A percentile compares a stretch with the other conserved stretches of the same genome.
Conservation (phyloP, 2,797 vertebrate species). For the Anas bahamensis region DNA sequence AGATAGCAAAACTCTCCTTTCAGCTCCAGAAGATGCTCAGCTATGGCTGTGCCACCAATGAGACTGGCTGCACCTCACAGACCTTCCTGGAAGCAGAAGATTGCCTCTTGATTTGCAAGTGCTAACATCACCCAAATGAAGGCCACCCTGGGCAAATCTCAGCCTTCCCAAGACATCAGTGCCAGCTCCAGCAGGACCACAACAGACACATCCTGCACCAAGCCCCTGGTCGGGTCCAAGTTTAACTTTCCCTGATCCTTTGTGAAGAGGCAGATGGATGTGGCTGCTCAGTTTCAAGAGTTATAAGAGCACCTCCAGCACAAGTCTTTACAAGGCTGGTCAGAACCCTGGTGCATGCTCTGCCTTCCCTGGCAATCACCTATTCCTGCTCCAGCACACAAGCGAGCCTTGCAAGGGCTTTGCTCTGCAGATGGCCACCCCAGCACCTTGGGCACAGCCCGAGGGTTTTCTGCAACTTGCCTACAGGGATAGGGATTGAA, state of each 20-base stretch:
- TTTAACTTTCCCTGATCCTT: background rate
- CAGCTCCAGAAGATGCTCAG: background rate
- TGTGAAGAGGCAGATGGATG: background rate
- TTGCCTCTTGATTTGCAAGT: background rate
- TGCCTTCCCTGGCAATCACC: background rate
- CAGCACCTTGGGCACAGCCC: background rate
- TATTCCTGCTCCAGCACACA: background rate
- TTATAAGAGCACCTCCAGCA: background rate
- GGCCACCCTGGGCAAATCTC: background rate
- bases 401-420: background rate
- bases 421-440: background rate
- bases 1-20: background rate
- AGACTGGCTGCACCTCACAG: background rate
- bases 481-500: background rate
- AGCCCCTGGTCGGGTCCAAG: background rate
- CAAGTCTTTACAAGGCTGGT: background rate
- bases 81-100: background rate
- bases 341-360: background rate
- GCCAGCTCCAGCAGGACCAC: background rate
- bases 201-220: background rate
- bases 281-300: background rate
- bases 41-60: background rate
- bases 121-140: background rate
- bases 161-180: background rate
- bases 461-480: background rate